These are phyloP conservation scores for Cataglyphis hispanica DNA, from an alignment of 1,140 invertebrate genomes.

Conservation along the genomic window DNA sequence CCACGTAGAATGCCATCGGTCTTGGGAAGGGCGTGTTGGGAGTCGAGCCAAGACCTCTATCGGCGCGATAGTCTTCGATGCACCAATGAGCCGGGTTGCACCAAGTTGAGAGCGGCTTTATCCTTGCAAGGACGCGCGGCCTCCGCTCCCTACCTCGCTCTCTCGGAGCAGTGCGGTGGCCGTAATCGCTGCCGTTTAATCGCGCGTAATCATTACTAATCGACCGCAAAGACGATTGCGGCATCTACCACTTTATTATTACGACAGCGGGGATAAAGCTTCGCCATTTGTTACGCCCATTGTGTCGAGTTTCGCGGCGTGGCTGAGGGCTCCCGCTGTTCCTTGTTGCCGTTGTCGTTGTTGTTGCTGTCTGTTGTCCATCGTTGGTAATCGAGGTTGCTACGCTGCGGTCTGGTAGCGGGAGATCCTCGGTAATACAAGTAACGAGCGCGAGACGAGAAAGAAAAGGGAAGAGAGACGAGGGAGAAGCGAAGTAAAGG, in stretches of 20 bases:
- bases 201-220: slow-evolving; percentile 84
- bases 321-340: slow-evolving; percentile 37
- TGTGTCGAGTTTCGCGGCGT: slow-evolving; percentile 57
- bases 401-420: slow-evolving; percentile 49
- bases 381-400: slow-evolving; percentile 55
- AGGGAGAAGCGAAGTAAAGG: background rate
- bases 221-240: slow-evolving; percentile 82
- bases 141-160: background rate
- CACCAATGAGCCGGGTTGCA: slow-evolving; percentile 29
- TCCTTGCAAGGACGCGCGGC: slow-evolving; percentile 84
- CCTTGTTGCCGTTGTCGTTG: slow-evolving; percentile 48
- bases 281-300: slow-evolving; percentile 77
- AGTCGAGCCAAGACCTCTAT: slow-evolving; percentile 29
- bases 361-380: slow-evolving; percentile 39
- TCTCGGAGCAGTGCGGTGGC: slow-evolving; percentile 34
- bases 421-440: slow-evolving; percentile 24
- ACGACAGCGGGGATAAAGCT: slow-evolving; percentile 75
- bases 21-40: slow-evolving; percentile 15
- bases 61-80: slow-evolving; percentile 59
- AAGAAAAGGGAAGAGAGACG: background rate
- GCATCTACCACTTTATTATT: slow-evolving; percentile 78
- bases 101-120: slow-evolving; percentile 62
- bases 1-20: slow-evolving; percentile 41
- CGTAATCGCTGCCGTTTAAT: slow-evolving; percentile 83
- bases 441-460: slow-evolving; percentile 28